Evolutionary conservation across 2,797 vertebrate genomes (phyloP), one percentile per base, ranked within the genome.

Genomic region (Siniperca obscura): DNA sequence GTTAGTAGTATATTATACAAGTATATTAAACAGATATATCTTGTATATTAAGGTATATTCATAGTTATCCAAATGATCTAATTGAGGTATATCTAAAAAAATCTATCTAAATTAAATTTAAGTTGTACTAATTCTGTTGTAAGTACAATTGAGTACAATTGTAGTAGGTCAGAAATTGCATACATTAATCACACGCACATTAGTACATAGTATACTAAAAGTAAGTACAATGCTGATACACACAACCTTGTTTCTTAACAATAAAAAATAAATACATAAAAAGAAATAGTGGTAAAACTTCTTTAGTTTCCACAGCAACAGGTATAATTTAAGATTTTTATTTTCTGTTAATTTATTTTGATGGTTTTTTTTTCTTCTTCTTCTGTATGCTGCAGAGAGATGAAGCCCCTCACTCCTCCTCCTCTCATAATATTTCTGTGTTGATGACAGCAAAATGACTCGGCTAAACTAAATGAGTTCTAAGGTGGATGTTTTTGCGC

Each of bases 401-500:
- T 40, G 40, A 40, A 10, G 11, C 40, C 8, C 40, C 40, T 40
- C 40, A 30, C 30, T 30, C 30, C 30, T 30, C 30, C 30, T 30
- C 11, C 36, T 38, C 40, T 40, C 40, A 9, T 30, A 40, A 40
- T 40, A 40, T 10, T 40, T 40, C 40, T 40, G 40, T 40, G 40
- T 40, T 3, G 9, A 40, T 40, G 40, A 40, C 38, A 40, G 40
- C 40, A 40, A 40, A 40, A 40, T 40, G 8, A 40, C 40, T 40
- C 40, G 11, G 40, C 6, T 19, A 25, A 65, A 56, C 42, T 42
- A 11, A 62, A 67, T 13, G 27, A 66, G 25, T n/a, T 44, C 16
- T 5, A 42, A 44, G n/a, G 25, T 60, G 72, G 53, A 70, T 55
- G 68, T 34, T 50, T 68, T 46, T 50, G 53, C 61, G n/a, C 34